phyloP scores from a whole-genome alignment of 1,140 invertebrate species.

The Proctacanthus coquilletti region DNA sequence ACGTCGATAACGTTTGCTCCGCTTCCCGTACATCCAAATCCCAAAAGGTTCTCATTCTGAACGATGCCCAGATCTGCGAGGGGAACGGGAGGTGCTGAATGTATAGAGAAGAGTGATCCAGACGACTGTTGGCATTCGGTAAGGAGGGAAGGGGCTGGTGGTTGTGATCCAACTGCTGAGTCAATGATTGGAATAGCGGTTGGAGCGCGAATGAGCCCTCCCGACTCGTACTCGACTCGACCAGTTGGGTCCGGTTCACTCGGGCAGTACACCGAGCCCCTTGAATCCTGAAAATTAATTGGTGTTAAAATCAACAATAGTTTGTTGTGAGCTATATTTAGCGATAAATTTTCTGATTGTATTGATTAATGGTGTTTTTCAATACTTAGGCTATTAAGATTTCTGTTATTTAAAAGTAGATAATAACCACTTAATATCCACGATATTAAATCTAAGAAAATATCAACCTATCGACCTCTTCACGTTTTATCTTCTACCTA shows the following conservation, averaged over 20 bases:
- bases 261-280: conserved; percentile 32
- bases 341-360: no score
- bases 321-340: no score
- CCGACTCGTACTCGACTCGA: conserved; percentile 30
- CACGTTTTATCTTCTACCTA: no score
- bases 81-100: conserved; percentile 36
- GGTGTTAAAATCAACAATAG: no score
- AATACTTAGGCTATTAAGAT: no score
- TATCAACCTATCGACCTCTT: no score
- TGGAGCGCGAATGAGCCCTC: conserved; percentile 22
- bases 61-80: conserved; percentile 20
- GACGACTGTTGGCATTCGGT: conserved; percentile 14
- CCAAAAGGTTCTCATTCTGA: neutral
- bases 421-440: no score
- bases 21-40: neutral
- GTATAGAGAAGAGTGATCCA: conserved; percentile 39
- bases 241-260: conserved; percentile 31
- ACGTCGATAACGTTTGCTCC: neutral
- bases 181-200: conserved; percentile 18
- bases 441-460: no score
- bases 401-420: no score
- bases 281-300: conserved; percentile 31
- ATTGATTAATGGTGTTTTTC: no score
- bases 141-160: conserved; percentile 9
- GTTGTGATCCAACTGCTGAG: conserved; percentile 14